Base-by-base conservation (phyloP, 2,113 vertebrate species). In the Phycodurus eques region DNA sequence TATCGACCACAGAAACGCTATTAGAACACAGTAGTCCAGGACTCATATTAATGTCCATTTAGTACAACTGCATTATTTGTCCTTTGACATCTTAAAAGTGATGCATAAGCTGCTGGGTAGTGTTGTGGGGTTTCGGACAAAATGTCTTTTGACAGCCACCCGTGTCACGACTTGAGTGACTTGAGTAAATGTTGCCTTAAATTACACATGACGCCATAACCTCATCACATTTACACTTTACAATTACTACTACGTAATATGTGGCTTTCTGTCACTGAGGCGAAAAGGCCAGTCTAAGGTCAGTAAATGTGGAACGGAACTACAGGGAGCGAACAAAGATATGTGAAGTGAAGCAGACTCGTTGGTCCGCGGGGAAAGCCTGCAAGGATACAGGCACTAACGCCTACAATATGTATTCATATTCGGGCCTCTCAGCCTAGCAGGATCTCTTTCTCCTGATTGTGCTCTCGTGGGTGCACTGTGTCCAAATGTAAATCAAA, bases 401-500 rank as follows among this genome's bases (percentile, higher is more conserved):
- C 17, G 62, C 43, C 67, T 61, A 63, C 75, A 63, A 75, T 75
- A 77, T 15, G 1, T 33, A 64, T 70, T 81, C 42, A 64, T 72
- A 74, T 75, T 76, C 51, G 70, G 70, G 68, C 60, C 63, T 80
- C 75, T 78, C 67, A 60, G 67, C 44, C 35, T 33, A 76, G 68
- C 61, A 76, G 20, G 62, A 70, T 80, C 57, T 77, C 60, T 71
- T 51, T 75, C 61, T 71, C 73, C 56, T 82, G 84, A 80, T 68
- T 85, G n/a, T 80, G 70, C 71, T 77, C 79, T 80, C 75, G 22
- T 51, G 68, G 42, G 79, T 54, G 61, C 47, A 62, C 77, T 71
- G 65, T 53, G 72, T 73, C 81, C 73, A 85, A 80, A 78, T 70
- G 64, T 14, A 68, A 69, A 72, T 78, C 67, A 79, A 75, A 76